Conservation (phyloP, 2,888 invertebrate species). For the Aphelenchoides bicaudatus region DNA sequence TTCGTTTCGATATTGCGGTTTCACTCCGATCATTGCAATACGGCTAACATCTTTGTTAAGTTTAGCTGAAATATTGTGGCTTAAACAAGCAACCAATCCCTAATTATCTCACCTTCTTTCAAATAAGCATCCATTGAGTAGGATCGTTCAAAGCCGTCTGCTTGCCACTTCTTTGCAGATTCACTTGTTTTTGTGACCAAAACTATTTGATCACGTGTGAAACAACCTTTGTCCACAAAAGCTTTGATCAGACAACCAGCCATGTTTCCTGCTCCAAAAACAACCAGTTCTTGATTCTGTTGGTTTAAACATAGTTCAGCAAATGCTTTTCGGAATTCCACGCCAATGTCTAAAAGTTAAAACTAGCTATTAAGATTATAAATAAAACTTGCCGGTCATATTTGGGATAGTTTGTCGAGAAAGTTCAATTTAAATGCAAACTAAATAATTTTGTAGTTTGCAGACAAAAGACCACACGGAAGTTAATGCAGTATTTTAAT, state of each 20-base stretch:
- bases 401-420: too few species aligned
- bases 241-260: constrained; percentile 78
- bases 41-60: neutral
- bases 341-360: neutral
- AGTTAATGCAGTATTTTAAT: too few species aligned
- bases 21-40: constrained; percentile 81
- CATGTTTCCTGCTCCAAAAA: constrained; percentile 88
- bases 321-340: neutral
- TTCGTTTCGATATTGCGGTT: constrained; percentile 67
- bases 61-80: neutral
- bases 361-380: neutral
- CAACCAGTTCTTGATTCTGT: constrained; percentile 66
- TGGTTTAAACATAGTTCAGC: neutral
- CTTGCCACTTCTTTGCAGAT: constrained; percentile 18
- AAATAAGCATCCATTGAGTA: neutral
- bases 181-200: constrained; percentile 23
- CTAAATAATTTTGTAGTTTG: too few species aligned
- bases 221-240: constrained; percentile 68
- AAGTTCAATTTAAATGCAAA: too few species aligned
- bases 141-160: constrained; percentile 10
- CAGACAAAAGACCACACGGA: too few species aligned
- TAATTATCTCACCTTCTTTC: too few species aligned
- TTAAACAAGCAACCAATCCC: neutral
- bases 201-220: constrained; percentile 16
- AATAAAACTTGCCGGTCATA: too few species aligned